Evolutionary conservation across 1,140 invertebrate species (phyloP), one percentile per base, ranked within the genome.

Genomic region (Zaprionus camerounensis): DNA sequence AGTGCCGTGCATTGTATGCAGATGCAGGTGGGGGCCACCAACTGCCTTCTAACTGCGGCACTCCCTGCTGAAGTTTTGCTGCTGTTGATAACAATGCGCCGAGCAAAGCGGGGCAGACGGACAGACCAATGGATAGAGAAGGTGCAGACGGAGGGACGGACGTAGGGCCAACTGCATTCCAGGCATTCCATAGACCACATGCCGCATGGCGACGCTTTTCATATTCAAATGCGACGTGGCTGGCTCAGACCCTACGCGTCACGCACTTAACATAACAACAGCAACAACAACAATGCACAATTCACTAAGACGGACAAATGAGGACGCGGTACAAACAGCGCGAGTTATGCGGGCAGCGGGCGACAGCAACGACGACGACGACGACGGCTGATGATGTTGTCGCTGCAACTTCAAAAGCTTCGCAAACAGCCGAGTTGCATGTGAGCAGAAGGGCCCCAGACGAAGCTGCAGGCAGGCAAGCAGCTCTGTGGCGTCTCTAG

Each of bases 401-500:
- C 84, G 83, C 83, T 87, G 77, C 78, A 87, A 87, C 84, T 81
- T 87, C 84, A 88, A 87, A 87, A 88, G 84, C 81, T 81, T 76
- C 69, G 80, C 78, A 88, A 87, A 88, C 80, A 86, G 51, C 61
- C 57, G 69, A 65, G 57, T 71, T 57, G 53, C 59, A 53, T 65
- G 76, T 59, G 76, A 68, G 67, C n/a, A 7, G 67, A 78, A 55
- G 62, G 46, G 31, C 36, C 17, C 51, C 15, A 69, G 64, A 24
- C 28, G 63, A 53, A 31, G 46, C 70, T 68, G 61, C 51, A 66
- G 34, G 15, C 65, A 11, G 6, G 51, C 15, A n/a, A 15, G 22
- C 15, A n/a, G 11, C 12, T 44, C 28, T 31, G 57, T 69, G 57
- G 65, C 57, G 55, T 67, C 71, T 68, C 26, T 12, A 56, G 36